These are phyloP conservation scores for Bombus balteatus DNA, from an alignment of 1,140 invertebrate genomes.

Conservation along the genomic window DNA sequence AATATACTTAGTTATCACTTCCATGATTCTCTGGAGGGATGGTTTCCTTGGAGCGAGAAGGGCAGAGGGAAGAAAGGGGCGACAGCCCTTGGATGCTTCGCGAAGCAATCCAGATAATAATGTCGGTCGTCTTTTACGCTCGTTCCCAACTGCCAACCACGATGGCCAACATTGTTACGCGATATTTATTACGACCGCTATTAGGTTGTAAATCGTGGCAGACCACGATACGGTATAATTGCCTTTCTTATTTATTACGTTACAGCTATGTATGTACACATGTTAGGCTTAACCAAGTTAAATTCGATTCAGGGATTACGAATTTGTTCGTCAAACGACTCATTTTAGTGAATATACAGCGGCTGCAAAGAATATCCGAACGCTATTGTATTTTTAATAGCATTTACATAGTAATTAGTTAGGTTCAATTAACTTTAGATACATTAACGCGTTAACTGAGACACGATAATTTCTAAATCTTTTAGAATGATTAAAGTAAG, in stretches of 20 bases:
- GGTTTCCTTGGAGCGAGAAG: neutral
- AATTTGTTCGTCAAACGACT: neutral
- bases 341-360: neutral
- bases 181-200: constrained; percentile 23
- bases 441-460: no score
- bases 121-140: neutral
- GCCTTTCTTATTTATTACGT: constrained; percentile 16
- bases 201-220: constrained; percentile 30
- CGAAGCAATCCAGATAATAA: constrained; percentile 11
- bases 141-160: neutral
- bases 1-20: constrained; percentile 10
- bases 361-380: no score
- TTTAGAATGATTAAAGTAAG: no score
- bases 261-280: no score
- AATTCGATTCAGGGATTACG: neutral
- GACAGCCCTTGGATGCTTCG: neutral
- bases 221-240: neutral
- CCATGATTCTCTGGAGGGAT: neutral
- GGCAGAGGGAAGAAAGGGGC: no score
- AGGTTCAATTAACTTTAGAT: no score
- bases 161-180: constrained; percentile 19
- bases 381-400: no score
- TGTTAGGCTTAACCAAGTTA: neutral
- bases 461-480: no score
- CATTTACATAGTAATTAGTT: no score